Conservation (phyloP, 2,888 invertebrate genomes). For the Cheilosia soror region DNA sequence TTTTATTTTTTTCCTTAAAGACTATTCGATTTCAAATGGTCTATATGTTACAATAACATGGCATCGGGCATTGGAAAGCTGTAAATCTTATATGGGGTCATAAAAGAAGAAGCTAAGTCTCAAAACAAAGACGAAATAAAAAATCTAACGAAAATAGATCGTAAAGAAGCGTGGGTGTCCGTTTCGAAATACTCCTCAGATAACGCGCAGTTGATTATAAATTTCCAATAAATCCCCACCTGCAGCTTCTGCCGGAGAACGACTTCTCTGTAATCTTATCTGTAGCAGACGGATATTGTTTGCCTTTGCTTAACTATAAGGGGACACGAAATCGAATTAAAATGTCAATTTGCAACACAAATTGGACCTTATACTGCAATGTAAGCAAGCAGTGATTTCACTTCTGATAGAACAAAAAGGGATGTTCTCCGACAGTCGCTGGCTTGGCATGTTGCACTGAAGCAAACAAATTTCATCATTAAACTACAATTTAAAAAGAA, state of each 20-base stretch:
- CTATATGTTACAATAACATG: not conserved
- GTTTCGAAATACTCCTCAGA: conserved; percentile 6
- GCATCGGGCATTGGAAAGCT: conserved; percentile 12
- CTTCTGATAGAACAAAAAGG: conserved; percentile 6
- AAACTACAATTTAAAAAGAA: conserved; percentile 43
- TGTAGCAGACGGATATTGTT: conserved; percentile 57
- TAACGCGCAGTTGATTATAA: conserved; percentile 5
- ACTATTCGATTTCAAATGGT: conserved; percentile 19
- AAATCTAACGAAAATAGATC: conserved; percentile 35
- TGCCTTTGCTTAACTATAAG: conserved; percentile 32
- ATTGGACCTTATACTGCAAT: conserved; percentile 56
- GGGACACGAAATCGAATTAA: conserved; percentile 74
- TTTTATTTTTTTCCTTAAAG: not conserved
- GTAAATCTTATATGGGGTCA: conserved; percentile 39
- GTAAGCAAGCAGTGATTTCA: conserved; percentile 47
- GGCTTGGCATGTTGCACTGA: not conserved
- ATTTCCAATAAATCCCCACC: conserved; percentile 43
- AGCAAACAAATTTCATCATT: conserved; percentile 6
- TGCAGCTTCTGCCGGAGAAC: conserved; percentile 7
- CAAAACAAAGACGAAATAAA: conserved; percentile 30
- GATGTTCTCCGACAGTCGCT: conserved; percentile 14
- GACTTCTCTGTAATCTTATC: conserved; percentile 45
- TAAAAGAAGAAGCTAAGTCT: conserved; percentile 33
- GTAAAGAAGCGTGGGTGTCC: conserved; percentile 41
- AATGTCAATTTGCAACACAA: conserved; percentile 74